A percentile compares a stretch with the other conserved stretches of the same genome.
Conservation (phyloP, 2,888 invertebrate species). For the Volucella zonaria region DNA sequence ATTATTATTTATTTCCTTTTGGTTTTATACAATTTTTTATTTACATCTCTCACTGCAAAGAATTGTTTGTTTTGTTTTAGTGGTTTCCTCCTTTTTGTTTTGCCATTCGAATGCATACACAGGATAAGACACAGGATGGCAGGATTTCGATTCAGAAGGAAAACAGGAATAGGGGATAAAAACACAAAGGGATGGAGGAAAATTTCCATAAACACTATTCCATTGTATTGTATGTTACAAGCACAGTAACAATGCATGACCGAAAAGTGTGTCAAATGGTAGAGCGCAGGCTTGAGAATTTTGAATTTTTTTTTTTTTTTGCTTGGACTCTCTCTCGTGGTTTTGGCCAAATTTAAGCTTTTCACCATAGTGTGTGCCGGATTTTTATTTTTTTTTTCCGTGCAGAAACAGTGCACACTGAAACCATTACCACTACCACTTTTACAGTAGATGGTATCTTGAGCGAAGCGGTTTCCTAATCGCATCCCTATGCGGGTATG, state of each 20-base stretch:
- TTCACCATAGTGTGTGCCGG: constrained; percentile 65
- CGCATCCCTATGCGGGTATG: constrained; percentile 24
- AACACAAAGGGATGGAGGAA: background rate
- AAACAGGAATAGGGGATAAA: background rate
- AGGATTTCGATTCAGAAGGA: constrained; percentile 13
- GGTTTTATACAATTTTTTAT: constrained; percentile 1
- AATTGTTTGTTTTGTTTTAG: constrained; percentile 13
- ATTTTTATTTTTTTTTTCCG: constrained; percentile 28
- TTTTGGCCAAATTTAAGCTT: constrained; percentile 56
- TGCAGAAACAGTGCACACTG: constrained; percentile 34
- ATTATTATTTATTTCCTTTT: constrained; percentile 20
- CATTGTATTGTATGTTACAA: constrained; percentile 38
- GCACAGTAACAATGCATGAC: constrained; percentile 56
- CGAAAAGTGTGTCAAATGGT: constrained; percentile 68
- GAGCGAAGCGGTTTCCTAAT: constrained; percentile 27
- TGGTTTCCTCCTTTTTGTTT: constrained; percentile 28
- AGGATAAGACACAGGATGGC: background rate
- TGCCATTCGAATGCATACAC: constrained; percentile 38
- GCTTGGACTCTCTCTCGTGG: background rate
- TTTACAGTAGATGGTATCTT: constrained; percentile 40
- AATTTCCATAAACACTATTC: constrained; percentile 35
- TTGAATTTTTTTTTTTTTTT: constrained; percentile 15
- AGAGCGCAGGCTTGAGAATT: constrained; percentile 68
- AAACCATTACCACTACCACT: constrained; percentile 29
- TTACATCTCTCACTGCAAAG: background rate